A percentile compares a stretch with the other conserved stretches of the same genome.
phyloP scores from a whole-genome alignment of 1,140 invertebrate genomes.

The Nasonia vitripennis region DNA sequence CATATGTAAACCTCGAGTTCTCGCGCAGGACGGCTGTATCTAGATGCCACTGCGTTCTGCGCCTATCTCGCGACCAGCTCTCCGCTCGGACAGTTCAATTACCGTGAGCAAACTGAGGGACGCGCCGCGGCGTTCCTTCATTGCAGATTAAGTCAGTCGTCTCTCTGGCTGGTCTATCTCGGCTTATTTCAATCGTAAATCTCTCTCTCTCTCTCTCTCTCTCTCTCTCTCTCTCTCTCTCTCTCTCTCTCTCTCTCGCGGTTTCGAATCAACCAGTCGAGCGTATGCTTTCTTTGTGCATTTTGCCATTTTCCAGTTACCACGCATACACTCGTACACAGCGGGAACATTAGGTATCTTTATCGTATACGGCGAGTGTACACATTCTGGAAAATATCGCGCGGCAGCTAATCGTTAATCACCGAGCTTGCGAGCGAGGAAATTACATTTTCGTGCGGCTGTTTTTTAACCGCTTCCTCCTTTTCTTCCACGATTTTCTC shows the following conservation, averaged over 20 bases:
- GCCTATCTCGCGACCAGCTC: constrained; percentile 29
- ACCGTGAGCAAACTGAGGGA: constrained; percentile 39
- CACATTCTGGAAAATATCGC: constrained; percentile 1
- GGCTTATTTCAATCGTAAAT: background rate
- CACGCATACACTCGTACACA: too few relatives aligned
- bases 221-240: too few relatives aligned
- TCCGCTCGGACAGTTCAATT: constrained; percentile 54
- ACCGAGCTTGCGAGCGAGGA: background rate
- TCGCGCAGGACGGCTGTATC: background rate
- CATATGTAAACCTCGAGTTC: too few relatives aligned
- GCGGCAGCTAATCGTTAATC: background rate
- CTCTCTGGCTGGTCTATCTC: background rate
- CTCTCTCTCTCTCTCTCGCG: too few relatives aligned
- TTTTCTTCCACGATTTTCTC: background rate
- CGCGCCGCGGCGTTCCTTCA: constrained; percentile 5
- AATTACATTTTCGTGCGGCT: background rate
- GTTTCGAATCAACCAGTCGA: background rate
- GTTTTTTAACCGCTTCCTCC: background rate
- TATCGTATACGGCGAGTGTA: background rate
- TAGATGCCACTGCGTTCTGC: constrained; percentile 5
- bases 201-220: background rate
- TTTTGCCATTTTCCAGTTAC: too few relatives aligned
- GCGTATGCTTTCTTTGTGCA: too few relatives aligned
- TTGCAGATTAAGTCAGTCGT: constrained; percentile 13
- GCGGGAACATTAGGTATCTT: background rate